Evolutionary conservation across 1,140 invertebrate species (phyloP), one percentile per base, ranked within the genome.

Genomic region (Drosophila aff.): DNA sequence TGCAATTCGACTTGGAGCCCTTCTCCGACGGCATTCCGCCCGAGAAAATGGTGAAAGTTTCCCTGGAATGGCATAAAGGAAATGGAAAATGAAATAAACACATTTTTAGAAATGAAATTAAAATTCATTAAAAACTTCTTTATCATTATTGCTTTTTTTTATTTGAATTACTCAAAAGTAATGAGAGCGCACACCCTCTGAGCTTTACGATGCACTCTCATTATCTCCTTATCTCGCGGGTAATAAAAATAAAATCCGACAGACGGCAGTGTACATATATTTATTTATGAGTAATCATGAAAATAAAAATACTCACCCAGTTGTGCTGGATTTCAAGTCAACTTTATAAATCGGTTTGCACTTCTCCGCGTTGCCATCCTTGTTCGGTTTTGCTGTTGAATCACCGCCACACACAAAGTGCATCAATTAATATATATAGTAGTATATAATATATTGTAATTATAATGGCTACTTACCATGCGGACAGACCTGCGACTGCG

Each of bases 271-370:
- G 6, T 10, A 10, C 4, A 0, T 55, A 1, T 38, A 57, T 57
- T 55, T 26, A 40, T 40, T 57, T 57, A 57, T 57, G 53, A 40
- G 36, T 57, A 23, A 57, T 36, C 16, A 21, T 26, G 33, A 4
- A 44, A 18, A 31, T 23, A 68, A n/a, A 67, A 18, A 67, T 33
- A 93, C 95, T 96, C 95, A 99, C 98, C 98, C 97, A 79, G 95
- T 96, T 95, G 95, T 96, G 46, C 96, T 96, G 52, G 97, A 96
- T 93, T 98, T 98, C 97, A 98, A 99, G 92, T 99, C 97, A 47
- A 99, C 96, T 95, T 98, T 98, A 84, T 96, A 96, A 92, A 99
- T 99, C 28, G 97, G 95, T 95, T 98, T 98, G 91, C 97, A 98
- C 21, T 96, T 95, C 93, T 98, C 97, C 64, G 96, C 94, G 93